Evolutionary conservation across 2,797 vertebrate genomes (phyloP), one percentile per base, ranked within the genome.

Genomic region (Philypnodon macrostomus): DNA sequence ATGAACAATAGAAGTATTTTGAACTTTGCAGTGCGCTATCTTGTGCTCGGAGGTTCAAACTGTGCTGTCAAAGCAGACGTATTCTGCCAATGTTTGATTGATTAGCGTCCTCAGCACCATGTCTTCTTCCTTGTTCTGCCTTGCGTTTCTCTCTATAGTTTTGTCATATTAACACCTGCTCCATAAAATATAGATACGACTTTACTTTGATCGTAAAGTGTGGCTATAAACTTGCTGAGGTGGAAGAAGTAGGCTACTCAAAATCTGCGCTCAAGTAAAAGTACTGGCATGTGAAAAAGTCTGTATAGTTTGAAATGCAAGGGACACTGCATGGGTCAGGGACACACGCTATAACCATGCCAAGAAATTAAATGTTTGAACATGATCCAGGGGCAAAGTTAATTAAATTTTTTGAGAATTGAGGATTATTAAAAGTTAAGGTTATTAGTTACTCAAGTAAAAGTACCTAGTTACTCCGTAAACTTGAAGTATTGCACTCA

Each of bases 1-100:
- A 83, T 86, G 86, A 88, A 90, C 86, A 90, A 88, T 88, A 70
- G 48, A 74, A 81, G 75, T 72, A 84, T 87, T 87, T 82, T 88
- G 83, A 90, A 89, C 85, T 87, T 80, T 83, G 67, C 71, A 68
- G 82, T 53, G 6, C 67, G 77, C 76, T 76, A 78, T 87, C 77
- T 87, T 80, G 85, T 76, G 76, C 75, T 78, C 63, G 53, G 63
- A 61, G 71, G 72, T 81, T 87, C 80, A 81, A 70, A 57, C 63
- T 18, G 62, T 1, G 70, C 80, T 85, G 87, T 86, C 85, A 83
- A 48, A 84, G 40, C 70, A 69, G 78, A 75, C 68, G 50, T 58
- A 48, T 64, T 64, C 59, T 58, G 63, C 63, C 78, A 40, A 69
- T 75, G 77, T 81, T 76, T 86, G 82, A 88, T 83, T 84, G 79